Percentiles rank a stretch among this genome's conserved stretches.
phyloP scores from a whole-genome alignment of 2,797 vertebrate species.

The Paratrypauchen microcephalus region DNA sequence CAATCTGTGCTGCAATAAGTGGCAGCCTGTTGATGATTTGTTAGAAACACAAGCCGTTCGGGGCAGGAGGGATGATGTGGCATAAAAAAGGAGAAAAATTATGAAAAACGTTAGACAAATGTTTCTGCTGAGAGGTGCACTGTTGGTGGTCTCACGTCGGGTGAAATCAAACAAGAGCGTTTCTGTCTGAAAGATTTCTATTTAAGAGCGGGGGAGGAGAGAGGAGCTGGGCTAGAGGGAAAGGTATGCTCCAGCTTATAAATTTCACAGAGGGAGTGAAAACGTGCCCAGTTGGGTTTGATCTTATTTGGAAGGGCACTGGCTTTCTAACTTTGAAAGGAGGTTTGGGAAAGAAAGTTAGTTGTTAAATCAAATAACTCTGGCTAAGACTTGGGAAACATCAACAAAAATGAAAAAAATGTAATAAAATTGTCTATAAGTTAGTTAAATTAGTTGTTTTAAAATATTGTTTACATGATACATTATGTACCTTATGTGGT shows the following conservation, averaged over 20 bases:
- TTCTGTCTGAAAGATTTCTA: conserved; percentile 65
- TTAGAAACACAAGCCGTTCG: conserved; percentile 68
- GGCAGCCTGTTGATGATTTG: conserved; percentile 71
- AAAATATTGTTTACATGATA: too few relatives aligned
- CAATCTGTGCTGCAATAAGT: conserved; percentile 43
- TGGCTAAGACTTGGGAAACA: neutral
- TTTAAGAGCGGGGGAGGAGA: conserved; percentile 34
- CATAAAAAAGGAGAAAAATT: conserved; percentile 54
- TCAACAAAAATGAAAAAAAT: neutral
- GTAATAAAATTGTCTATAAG: too few relatives aligned
- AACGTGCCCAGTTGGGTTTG: conserved; percentile 44
- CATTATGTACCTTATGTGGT: too few relatives aligned
- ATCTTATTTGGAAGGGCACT: conserved; percentile 53
- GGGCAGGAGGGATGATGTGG: conserved; percentile 31
- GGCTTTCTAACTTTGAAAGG: conserved; percentile 21
- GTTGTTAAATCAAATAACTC: conserved; percentile 9
- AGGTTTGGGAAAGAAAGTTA: conserved; percentile 21
- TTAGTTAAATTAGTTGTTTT: too few relatives aligned
- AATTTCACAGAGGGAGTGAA: conserved; percentile 54
- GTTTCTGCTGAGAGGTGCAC: conserved; percentile 63
- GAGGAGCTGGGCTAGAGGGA: conserved; percentile 32
- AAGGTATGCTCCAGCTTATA: conserved; percentile 48
- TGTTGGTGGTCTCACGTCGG: conserved; percentile 75
- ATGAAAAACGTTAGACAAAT: conserved; percentile 71
- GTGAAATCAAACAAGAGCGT: conserved; percentile 65